Conservation (phyloP, 2,113 vertebrate species). For the Cyprinodon variegatus region DNA sequence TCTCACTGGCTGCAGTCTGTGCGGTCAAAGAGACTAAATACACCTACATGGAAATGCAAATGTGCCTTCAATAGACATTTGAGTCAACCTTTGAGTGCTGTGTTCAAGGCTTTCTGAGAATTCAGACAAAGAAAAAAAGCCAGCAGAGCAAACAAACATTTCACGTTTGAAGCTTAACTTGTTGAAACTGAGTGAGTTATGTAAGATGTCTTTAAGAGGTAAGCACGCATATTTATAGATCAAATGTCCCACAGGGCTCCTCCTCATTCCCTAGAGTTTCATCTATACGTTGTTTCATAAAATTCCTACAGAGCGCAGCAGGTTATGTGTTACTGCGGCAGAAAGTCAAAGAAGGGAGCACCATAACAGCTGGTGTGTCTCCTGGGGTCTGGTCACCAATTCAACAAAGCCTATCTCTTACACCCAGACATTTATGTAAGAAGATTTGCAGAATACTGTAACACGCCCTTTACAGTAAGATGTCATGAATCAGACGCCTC, state of each 20-base stretch:
- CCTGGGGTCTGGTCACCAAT: slow-evolving; percentile 53
- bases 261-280: slow-evolving; percentile 24
- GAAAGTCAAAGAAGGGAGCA: slow-evolving; percentile 18
- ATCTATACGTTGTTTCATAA: slow-evolving; percentile 40
- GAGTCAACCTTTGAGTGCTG: slow-evolving; percentile 1
- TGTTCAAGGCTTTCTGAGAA: slow-evolving; percentile 18
- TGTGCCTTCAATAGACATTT: slow-evolving; percentile 6
- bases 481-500: neutral
- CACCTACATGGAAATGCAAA: neutral
- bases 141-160: neutral
- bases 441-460: neutral
- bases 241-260: slow-evolving; percentile 12
- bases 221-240: slow-evolving; percentile 8
- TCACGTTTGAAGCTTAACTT: slow-evolving; percentile 4
- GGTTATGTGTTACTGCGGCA: slow-evolving; percentile 9
- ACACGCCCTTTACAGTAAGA: neutral
- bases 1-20: neutral
- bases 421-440: neutral
- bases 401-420: slow-evolving; percentile 12
- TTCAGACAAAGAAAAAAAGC: neutral
- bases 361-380: slow-evolving; percentile 46
- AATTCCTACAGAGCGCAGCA: slow-evolving; percentile 29
- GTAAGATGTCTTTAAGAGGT: slow-evolving; percentile 50
- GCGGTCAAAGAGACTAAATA: neutral
- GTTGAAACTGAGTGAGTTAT: slow-evolving; percentile 47